Conservation (phyloP, 1,140 invertebrate genomes). For the Drosophila lowei region DNA sequence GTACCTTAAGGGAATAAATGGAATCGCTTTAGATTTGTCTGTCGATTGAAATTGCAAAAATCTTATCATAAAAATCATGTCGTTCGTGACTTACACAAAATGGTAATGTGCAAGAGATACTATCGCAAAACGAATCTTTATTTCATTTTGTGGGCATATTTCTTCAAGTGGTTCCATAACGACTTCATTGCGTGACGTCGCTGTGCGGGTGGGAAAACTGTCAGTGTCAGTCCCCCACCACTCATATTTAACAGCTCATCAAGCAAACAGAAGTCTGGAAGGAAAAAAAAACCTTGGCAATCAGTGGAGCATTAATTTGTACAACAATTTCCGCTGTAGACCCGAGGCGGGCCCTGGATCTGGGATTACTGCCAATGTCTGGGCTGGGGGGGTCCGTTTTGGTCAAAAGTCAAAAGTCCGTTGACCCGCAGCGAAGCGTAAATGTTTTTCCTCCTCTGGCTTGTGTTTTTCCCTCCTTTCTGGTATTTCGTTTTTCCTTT, state of each 20-base stretch:
- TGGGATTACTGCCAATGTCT: slow-evolving; percentile 13
- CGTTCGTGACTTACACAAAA: slow-evolving; percentile 35
- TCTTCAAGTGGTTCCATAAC: slow-evolving; percentile 58
- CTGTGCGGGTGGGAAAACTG: slow-evolving; percentile 23
- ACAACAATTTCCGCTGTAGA: slow-evolving; percentile 70
- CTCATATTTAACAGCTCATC: slow-evolving; percentile 68
- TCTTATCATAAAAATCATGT: slow-evolving; percentile 65
- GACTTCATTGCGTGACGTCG: slow-evolving; percentile 51
- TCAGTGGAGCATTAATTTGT: slow-evolving; percentile 69
- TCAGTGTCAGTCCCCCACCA: slow-evolving; percentile 43
- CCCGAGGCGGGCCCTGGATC: slow-evolving; percentile 27
- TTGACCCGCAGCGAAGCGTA: slow-evolving; percentile 67
- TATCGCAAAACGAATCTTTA: slow-evolving; percentile 51
- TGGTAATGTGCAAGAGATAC: slow-evolving; percentile 28
- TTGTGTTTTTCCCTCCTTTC: slow-evolving; percentile 7
- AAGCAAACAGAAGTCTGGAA: slow-evolving; percentile 27
- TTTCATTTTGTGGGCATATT: slow-evolving; percentile 54
- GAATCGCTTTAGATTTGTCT: slow-evolving; percentile 29
- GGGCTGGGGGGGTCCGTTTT: slow-evolving; percentile 25
- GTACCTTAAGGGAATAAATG: slow-evolving; percentile 18
- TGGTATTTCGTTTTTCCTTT: slow-evolving; percentile 34
- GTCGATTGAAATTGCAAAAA: slow-evolving; percentile 67
- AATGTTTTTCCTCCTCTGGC: slow-evolving; percentile 47
- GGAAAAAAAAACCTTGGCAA: slow-evolving; percentile 48
- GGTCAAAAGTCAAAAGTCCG: slow-evolving; percentile 74